Evolutionary conservation across 2,797 vertebrate genomes (phyloP).

Genomic region (Crax fasciolata): DNA sequence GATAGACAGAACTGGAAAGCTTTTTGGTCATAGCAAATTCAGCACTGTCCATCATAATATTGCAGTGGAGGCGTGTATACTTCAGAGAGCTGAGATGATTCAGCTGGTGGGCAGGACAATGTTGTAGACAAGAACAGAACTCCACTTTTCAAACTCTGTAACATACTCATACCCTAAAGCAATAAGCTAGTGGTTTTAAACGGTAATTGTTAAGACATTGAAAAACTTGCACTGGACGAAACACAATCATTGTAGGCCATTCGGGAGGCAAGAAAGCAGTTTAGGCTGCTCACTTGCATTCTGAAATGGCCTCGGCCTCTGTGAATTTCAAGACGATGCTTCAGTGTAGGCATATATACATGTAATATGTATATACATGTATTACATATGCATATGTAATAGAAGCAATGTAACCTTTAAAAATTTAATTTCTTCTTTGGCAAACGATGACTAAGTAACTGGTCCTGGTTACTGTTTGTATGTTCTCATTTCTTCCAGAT

Average conservation of each 20-base stretch:
- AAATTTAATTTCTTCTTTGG: background rate
- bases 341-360: background rate
- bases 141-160: background rate
- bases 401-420: background rate
- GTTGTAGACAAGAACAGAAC: background rate
- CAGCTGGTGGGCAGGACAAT: background rate
- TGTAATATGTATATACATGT: too few relatives aligned
- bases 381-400: too few relatives aligned
- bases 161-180: background rate
- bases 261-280: background rate
- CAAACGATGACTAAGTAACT: background rate
- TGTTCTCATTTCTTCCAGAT: slow-evolving; percentile 80
- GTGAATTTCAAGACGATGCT: background rate
- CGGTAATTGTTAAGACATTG: background rate
- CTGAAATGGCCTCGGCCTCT: background rate
- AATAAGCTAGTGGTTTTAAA: slow-evolving; percentile 8
- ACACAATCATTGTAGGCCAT: background rate
- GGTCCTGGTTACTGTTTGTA: background rate
- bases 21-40: background rate
- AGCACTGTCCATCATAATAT: background rate
- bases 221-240: background rate
- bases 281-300: background rate
- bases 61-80: background rate
- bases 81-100: background rate
- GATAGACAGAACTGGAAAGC: background rate